Evolutionary conservation across 1,140 invertebrate species (phyloP).

Genomic region (Brachionus koreanus): DNA sequence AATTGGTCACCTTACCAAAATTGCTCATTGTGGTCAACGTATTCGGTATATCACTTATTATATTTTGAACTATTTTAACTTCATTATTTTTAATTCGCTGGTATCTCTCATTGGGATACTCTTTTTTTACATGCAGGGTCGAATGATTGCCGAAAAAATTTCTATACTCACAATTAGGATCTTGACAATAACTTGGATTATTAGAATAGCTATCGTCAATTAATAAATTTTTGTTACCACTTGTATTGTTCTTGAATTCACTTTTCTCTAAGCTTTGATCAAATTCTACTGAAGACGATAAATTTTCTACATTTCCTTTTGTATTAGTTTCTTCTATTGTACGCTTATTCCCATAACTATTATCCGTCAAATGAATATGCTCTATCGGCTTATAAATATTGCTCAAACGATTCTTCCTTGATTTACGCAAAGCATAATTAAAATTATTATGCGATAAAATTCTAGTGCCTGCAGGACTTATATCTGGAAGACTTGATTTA

Average conservation of each 20-base stretch:
- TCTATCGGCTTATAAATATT: slow-evolving; percentile 23
- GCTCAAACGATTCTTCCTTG: background rate
- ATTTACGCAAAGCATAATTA: slow-evolving; percentile 3
- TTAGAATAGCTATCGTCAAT: background rate
- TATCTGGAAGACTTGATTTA: slow-evolving; percentile 17
- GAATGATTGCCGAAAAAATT: background rate
- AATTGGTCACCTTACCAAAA: slow-evolving; percentile 1
- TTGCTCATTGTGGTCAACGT: slow-evolving; percentile 24
- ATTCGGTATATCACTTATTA: slow-evolving; percentile 27
- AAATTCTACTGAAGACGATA: background rate
- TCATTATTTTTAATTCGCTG: slow-evolving; percentile 34
- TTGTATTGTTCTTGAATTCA: background rate
- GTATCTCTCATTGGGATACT: slow-evolving; percentile 16
- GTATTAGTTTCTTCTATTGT: background rate
- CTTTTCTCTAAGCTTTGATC: background rate
- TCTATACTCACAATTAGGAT: slow-evolving; percentile 15
- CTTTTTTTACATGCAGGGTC: background rate
- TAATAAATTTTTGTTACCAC: background rate
- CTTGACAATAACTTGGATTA: slow-evolving; percentile 5
- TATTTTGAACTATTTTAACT: slow-evolving; percentile 26
- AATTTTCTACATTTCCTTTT: background rate
- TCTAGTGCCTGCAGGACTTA: background rate
- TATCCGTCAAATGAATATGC: background rate
- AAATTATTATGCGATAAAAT: background rate
- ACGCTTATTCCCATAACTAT: background rate